Base-by-base conservation (phyloP, 1,140 invertebrate species). In the Cherax quadricarinatus region DNA sequence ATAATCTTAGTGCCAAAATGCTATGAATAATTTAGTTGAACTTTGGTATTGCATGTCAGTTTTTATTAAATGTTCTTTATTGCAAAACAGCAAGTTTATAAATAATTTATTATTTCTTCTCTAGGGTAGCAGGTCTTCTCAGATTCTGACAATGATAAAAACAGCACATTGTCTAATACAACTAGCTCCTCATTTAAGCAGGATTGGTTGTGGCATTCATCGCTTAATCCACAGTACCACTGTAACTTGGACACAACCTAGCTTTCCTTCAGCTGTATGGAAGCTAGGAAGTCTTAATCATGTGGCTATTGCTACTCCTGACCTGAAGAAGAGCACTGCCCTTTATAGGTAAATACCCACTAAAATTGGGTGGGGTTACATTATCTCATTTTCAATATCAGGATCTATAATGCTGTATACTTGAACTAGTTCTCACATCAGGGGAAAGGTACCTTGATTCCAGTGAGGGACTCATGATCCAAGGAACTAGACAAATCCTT, bases 251-350 rank as follows among this genome's bases (percentile, higher is more conserved):
- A 62, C 51, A 12, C 75, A 80, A 18, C 3, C 73, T 21, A 62
- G 88, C 83, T 81, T 92, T 81, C 94, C 94, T 79, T 81, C 60
- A 30, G 83, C 86, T 53, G 85, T 94, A 1, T 95, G 95, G 95
- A 94, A 95, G 82, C 94, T 96, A 51, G 96, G 96, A 57, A 95
- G 95, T 94, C 94, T 97, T 10, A 97, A 97, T 94, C 96, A 97
- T 95, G 95, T 97, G 49, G 96, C 96, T 7, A 95, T 97, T 90
- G 96, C 96, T 51, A 96, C 96, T 6, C 95, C 95, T 51, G 95
- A 96, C 93, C 94, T 96, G 51, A 95, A 96, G 85, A 96, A 96
- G 93, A 95, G 96, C 57, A 94, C 95, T 6, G 92, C 94, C 57
- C 94, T 97, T 57, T 97, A 96, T 94, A 94, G 94, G 94, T 94